Base-by-base conservation (phyloP, 2,797 vertebrate species). In the Crenuchus spilurus region DNA sequence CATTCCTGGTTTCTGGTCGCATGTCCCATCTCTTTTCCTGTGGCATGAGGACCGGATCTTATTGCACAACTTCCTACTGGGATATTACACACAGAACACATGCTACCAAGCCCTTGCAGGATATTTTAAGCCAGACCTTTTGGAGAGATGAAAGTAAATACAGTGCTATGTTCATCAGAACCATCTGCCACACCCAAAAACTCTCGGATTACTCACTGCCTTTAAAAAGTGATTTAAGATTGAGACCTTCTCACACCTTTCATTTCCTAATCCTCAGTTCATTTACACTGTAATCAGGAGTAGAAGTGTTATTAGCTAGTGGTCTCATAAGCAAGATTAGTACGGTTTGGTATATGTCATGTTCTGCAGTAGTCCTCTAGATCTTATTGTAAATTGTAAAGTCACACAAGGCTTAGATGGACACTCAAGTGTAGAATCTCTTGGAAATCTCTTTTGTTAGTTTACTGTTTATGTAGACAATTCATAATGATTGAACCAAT, bases 121-220 rank as follows among this genome's bases (percentile, higher is more conserved):
- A 80, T 82, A 82, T 82, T 82, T 82, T 82, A 80, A 82, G 77
- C 67, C 26, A 37, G 72, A 77, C 62, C 74, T 79, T 82, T 77
- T 79, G 71, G 68, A 76, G 80, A 33, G 77, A 82, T 82, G 81
- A 82, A 82, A 80, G 81, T 26, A 82, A 80, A 80, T 77, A 75
- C 75, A 72, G 72, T 79, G 77, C 77, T 80, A 79, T 80, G 80
- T 77, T 71, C 57, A 80, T 82, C 72, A 80, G 72, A 80, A 76
- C 62, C 68, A 33, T 3, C 75, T 68, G 72, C 81, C 81, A 80
- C 81, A 68, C 77, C 81, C 81, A 37, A 80, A 77, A 55, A 51
- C 39, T 75, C 81, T 82, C 78, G 44, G 68, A 80, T 82, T 82
- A 77, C 81, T 35, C 7, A 14, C 31, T 46, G 69, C 63, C 46